phyloP scores from a whole-genome alignment of 2,113 vertebrate genomes.

The Strix aluco region DNA sequence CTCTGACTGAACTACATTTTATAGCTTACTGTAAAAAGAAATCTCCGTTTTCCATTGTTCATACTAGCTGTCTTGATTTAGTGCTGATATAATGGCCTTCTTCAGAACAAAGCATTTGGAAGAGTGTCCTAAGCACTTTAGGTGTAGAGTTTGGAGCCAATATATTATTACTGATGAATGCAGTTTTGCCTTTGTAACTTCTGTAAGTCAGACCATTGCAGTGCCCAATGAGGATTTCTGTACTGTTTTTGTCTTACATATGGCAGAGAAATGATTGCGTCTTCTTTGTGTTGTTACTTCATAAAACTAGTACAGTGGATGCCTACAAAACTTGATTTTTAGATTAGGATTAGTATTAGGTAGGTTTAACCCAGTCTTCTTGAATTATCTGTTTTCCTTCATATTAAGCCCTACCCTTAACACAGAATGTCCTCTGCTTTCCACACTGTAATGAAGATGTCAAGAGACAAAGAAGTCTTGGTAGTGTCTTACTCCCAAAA shows the following conservation, averaged over 20 bases:
- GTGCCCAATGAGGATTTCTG: background rate
- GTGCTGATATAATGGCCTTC: constrained; percentile 47
- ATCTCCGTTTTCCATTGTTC: constrained; percentile 49
- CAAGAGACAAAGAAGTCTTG: background rate
- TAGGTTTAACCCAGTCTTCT: background rate
- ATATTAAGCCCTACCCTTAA: background rate
- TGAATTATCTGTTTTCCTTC: background rate
- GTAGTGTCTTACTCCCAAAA: background rate
- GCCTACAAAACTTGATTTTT: background rate
- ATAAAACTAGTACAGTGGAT: background rate
- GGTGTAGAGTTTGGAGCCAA: constrained; percentile 35
- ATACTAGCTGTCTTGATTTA: constrained; percentile 51
- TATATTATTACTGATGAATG: constrained; percentile 28
- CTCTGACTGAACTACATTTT: constrained; percentile 18
- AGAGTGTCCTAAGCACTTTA: constrained; percentile 55
- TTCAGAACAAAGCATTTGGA: constrained; percentile 50
- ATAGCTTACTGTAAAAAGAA: constrained; percentile 53
- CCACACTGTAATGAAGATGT: background rate
- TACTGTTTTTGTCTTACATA: background rate
- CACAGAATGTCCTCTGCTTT: background rate
- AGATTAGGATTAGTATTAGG: background rate
- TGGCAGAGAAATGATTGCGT: background rate
- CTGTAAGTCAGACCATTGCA: background rate
- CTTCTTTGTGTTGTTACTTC: background rate
- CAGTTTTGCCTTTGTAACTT: constrained; percentile 33